Evolutionary conservation across 1,140 invertebrate species (phyloP).

Genomic region (Calliopsis andreniformis): DNA sequence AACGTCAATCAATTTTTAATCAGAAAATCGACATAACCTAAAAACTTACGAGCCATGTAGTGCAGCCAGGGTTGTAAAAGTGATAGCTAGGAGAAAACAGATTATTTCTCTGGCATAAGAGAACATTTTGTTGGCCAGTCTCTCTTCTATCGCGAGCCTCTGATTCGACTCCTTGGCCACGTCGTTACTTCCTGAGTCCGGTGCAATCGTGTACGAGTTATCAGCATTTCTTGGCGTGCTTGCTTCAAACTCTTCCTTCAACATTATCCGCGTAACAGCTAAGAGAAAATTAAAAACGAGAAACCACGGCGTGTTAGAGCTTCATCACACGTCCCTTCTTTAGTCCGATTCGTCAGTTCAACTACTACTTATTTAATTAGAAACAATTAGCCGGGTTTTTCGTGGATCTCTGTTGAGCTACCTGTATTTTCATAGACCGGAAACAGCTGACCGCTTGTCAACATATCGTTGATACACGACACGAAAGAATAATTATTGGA

Average conservation of each 20-base stretch:
- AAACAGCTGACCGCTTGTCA: conserved; percentile 49
- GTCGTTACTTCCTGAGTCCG: conserved; percentile 72
- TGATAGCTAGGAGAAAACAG: conserved; percentile 78
- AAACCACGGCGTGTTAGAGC: conserved; percentile 9
- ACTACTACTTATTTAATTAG: conserved; percentile 47
- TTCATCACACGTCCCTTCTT: conserved; percentile 23
- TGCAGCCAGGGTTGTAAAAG: conserved; percentile 79
- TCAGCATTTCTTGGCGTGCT: conserved; percentile 71
- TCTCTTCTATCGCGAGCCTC: conserved; percentile 65
- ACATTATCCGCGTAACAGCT: conserved; percentile 68
- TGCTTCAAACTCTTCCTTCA: conserved; percentile 60
- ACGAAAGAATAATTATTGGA: conserved; percentile 15
- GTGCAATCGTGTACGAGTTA: conserved; percentile 58
- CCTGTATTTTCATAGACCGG: conserved; percentile 40
- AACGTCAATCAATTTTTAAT: not conserved
- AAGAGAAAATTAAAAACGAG: conserved; percentile 36
- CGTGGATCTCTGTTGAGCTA: conserved; percentile 30
- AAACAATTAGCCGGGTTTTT: conserved; percentile 48
- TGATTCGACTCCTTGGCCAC: conserved; percentile 70
- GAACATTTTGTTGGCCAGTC: conserved; percentile 77
- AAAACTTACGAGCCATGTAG: conserved; percentile 80
- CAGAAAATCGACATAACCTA: conserved; percentile 40
- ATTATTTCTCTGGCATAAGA: conserved; percentile 76
- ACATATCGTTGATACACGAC: conserved; percentile 27
- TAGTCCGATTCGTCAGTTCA: not conserved